Evolutionary conservation across 2,888 invertebrate species (phyloP), one percentile per base, ranked within the genome.

Genomic region (Sturmia bella): DNA sequence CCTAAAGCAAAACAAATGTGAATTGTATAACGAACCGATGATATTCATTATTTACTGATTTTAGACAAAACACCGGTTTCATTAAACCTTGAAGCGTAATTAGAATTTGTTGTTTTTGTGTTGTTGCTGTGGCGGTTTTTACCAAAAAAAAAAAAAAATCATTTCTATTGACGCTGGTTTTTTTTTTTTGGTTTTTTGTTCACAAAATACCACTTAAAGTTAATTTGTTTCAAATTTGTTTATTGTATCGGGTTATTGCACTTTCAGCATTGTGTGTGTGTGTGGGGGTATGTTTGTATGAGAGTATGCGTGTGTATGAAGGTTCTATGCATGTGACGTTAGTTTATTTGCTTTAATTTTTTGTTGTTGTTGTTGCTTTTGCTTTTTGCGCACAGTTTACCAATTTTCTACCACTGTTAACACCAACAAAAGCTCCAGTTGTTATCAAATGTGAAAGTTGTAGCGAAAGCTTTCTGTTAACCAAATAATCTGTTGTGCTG

Each of bases 381-480:
- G 5, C 9, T 50, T 50, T 52, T 27, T 27, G 39, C 50, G 24
- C 19, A 21, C 7, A 64, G 17, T 56, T 74, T 66, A 4, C 41
- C 19, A 21, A n/a, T 5, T 4, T 57, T 57, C 27, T 39, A 41
- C 56, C 66, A 75, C 74, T 75, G 74, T 75, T n/a, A 9, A 17
- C 17, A 27, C 41, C n/a, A 27, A 52, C 1, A 52, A 50, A 50
- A 57, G 57, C 57, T 57, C 27, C 64, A 13, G 15, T 57, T 57
- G 9, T 21, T n/a, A n/a, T 19, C 11, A 45, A 32, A 41, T 24
- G 24, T 7, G 15, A 3, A 73, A 48, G 19, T 9, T 3, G 17
- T 0, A 27, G n/a, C n/a, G 6, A 48, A n/a, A 66, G 66, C 56
- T 64, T 73, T 48, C 5, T 48, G n/a, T 56, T 21, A 56, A 32